Conservation (phyloP, 2,113 vertebrate genomes). For the Anoura caudifer region DNA sequence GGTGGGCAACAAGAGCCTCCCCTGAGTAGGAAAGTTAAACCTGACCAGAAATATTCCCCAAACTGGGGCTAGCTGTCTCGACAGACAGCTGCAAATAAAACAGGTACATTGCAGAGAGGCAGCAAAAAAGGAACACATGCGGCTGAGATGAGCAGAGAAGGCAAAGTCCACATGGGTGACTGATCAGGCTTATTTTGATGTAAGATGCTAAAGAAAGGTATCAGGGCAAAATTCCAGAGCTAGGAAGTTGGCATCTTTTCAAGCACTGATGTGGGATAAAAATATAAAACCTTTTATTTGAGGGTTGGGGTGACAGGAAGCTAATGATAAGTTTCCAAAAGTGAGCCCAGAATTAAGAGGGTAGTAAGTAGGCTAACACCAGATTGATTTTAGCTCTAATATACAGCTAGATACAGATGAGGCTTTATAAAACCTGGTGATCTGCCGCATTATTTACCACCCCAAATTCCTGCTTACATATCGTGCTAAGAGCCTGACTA, state of each 20-base stretch:
- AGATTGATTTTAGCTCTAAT: background rate
- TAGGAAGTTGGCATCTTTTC: background rate
- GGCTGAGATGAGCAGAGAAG: background rate
- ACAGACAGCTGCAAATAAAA: background rate
- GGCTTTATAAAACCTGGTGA: background rate
- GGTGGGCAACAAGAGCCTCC: no score
- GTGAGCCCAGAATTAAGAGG: background rate
- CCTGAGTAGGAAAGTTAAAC: background rate
- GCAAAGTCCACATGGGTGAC: background rate
- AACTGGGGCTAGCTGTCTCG: background rate
- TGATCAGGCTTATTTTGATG: background rate
- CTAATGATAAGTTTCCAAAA: background rate
- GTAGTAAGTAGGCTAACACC: background rate
- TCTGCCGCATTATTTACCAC: background rate
- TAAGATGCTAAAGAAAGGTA: background rate
- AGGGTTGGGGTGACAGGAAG: rapidly evolving
- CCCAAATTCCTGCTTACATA: background rate
- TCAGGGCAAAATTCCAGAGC: background rate
- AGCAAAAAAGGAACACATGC: background rate
- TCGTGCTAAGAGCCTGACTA: background rate
- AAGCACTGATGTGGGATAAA: background rate
- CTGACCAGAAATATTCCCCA: background rate
- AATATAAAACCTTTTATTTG: background rate
- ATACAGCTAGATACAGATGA: background rate
- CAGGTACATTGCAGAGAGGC: background rate